Percentiles rank a stretch among this genome's conserved stretches.
phyloP scores from a whole-genome alignment of 2,888 invertebrate species.

The Xiphydria camelus region DNA sequence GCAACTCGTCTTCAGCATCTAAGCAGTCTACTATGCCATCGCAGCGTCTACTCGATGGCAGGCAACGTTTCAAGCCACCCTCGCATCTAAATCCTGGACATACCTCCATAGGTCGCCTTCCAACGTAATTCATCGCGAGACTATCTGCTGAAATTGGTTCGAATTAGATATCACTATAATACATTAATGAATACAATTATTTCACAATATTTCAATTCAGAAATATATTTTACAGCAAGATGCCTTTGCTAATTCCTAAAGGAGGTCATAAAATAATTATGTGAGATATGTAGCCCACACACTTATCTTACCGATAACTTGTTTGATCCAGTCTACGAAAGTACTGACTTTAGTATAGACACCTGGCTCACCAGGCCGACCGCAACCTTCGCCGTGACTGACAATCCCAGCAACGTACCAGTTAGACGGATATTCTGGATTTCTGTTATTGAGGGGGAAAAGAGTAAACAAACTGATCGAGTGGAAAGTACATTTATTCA shows the following conservation, averaged over 20 bases:
- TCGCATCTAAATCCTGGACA: slow-evolving; percentile 78
- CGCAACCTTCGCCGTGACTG: slow-evolving; percentile 87
- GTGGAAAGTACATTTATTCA: too few species aligned
- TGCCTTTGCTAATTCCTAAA: too few species aligned
- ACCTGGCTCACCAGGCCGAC: slow-evolving; percentile 76
- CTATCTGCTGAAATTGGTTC: too few species aligned
- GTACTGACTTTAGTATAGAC: slow-evolving; percentile 79
- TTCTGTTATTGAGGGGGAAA: slow-evolving; percentile 56
- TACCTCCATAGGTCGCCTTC: slow-evolving; percentile 62
- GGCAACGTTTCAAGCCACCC: slow-evolving; percentile 69
- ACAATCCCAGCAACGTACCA: slow-evolving; percentile 85
- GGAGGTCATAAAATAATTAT: background rate
- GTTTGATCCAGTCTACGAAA: slow-evolving; percentile 75
- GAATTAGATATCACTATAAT: too few species aligned
- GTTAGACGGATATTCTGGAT: slow-evolving; percentile 67
- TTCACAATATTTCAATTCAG: too few species aligned
- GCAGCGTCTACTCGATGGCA: slow-evolving; percentile 69
- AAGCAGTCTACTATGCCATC: slow-evolving; percentile 77
- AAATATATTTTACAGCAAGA: too few species aligned
- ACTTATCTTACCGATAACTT: slow-evolving; percentile 66
- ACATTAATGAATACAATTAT: too few species aligned
- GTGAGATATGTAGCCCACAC: too few species aligned
- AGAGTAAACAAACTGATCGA: background rate
- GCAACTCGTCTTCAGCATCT: slow-evolving; percentile 78
- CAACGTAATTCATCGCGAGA: too few species aligned